phyloP scores from a whole-genome alignment of 2,113 vertebrate genomes.

The Chaenocephalus aceratus region DNA sequence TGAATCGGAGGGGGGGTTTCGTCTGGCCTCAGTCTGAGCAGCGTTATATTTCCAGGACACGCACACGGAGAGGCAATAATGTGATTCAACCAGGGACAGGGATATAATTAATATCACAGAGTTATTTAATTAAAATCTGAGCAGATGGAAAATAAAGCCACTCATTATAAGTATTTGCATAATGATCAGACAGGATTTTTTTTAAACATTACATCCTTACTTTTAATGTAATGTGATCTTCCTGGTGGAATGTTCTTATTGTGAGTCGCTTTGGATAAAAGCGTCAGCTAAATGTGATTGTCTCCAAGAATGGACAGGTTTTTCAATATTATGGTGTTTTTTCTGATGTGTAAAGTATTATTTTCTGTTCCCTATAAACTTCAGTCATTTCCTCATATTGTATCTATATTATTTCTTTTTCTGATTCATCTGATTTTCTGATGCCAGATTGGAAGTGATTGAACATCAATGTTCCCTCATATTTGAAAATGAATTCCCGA shows the following conservation, averaged over 20 bases:
- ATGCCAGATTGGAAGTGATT: neutral
- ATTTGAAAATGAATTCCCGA: too few species aligned
- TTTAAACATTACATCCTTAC: slow-evolving; percentile 37
- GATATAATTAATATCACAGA: slow-evolving; percentile 80
- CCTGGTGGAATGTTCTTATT: too few species aligned
- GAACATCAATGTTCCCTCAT: neutral
- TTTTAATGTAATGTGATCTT: slow-evolving; percentile 16
- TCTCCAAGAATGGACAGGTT: slow-evolving; percentile 3
- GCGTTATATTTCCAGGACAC: slow-evolving; percentile 66
- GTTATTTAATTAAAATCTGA: slow-evolving; percentile 83
- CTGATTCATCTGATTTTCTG: neutral
- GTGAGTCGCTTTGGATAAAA: too few species aligned
- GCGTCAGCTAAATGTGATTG: slow-evolving; percentile 1
- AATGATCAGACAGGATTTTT: slow-evolving; percentile 61
- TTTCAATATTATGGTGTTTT: slow-evolving; percentile 15
- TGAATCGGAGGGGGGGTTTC: slow-evolving; percentile 35
- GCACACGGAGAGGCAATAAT: slow-evolving; percentile 72
- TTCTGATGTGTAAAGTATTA: slow-evolving; percentile 18
- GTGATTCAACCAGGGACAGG: slow-evolving; percentile 67
- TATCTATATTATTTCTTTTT: neutral
- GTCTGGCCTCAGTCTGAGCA: slow-evolving; percentile 29
- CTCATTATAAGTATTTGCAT: slow-evolving; percentile 76
- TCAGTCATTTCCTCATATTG: neutral
- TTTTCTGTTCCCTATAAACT: neutral
- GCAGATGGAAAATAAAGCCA: slow-evolving; percentile 72